Conservation (phyloP, 2,888 invertebrate species). For the Antitype chi region DNA sequence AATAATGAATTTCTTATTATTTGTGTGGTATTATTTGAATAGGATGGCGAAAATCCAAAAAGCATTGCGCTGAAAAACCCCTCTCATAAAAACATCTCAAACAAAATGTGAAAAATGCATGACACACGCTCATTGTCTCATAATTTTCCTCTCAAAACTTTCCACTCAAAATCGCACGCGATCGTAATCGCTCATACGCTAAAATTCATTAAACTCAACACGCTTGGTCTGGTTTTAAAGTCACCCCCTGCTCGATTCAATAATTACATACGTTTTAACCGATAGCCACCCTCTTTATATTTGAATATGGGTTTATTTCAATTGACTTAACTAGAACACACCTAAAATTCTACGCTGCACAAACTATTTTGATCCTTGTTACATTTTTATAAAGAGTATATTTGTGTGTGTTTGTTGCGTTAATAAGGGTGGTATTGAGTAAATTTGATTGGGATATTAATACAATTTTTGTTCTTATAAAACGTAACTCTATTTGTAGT, state of each 20-base stretch:
- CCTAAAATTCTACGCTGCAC: constrained; percentile 23
- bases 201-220: constrained; percentile 87
- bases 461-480: constrained; percentile 85
- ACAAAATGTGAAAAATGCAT: constrained; percentile 29
- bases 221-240: constrained; percentile 83
- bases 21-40: background rate
- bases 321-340: constrained; percentile 79
- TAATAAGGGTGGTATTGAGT: constrained; percentile 71
- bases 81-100: background rate
- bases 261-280: constrained; percentile 90
- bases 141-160: constrained; percentile 69
- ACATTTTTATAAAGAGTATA: constrained; percentile 6
- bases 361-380: constrained; percentile 59
- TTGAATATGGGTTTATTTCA: constrained; percentile 89
- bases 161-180: constrained; percentile 71
- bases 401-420: constrained; percentile 27
- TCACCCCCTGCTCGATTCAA: constrained; percentile 80
- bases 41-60: background rate
- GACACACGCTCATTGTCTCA: constrained; percentile 58
- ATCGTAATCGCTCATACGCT: constrained; percentile 80
- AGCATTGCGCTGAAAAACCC: background rate
- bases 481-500: constrained; percentile 89
- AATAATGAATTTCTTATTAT: background rate
- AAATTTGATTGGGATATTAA: constrained; percentile 77
- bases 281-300: constrained; percentile 85